Evolutionary conservation across 1,140 invertebrate genomes (phyloP).

Genomic region (Luehdorfia chinensis): DNA sequence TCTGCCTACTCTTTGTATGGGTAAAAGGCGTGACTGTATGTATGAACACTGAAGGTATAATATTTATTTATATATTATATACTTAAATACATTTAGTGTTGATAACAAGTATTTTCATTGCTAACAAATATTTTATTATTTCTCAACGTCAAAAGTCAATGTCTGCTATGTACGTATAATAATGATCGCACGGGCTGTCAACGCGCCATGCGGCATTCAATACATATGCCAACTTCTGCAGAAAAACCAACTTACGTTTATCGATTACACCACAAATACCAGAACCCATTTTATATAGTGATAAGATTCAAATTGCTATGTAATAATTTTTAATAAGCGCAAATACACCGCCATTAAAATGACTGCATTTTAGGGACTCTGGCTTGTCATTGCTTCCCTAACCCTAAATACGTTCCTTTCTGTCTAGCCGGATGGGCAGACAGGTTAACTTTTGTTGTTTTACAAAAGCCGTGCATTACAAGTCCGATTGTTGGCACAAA

Average conservation of each 20-base stretch:
- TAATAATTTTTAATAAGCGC: not conserved
- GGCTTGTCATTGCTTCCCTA: constrained; percentile 70
- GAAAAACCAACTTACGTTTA: constrained; percentile 16
- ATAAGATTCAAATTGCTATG: constrained; percentile 20
- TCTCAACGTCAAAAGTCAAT: constrained; percentile 30
- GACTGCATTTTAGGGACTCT: constrained; percentile 51
- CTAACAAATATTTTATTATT: not conserved
- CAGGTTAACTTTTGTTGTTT: constrained; percentile 74
- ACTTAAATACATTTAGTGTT: too few species aligned
- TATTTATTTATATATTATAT: too few species aligned
- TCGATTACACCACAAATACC: not conserved
- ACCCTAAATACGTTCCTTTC: constrained; percentile 71
- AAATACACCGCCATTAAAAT: constrained; percentile 7
- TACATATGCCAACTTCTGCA: constrained; percentile 57
- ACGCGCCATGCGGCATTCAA: constrained; percentile 50
- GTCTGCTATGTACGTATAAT: constrained; percentile 35
- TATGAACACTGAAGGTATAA: too few species aligned
- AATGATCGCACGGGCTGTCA: constrained; percentile 59
- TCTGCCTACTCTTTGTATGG: too few species aligned
- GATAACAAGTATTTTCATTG: too few species aligned
- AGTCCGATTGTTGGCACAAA: constrained; percentile 70
- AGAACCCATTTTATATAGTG: constrained; percentile 20
- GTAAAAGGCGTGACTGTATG: too few species aligned
- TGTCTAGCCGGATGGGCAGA: constrained; percentile 55
- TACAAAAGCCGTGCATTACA: constrained; percentile 69